phyloP scores from a whole-genome alignment of 2,888 invertebrate species.

The Mylabris sibirica region DNA sequence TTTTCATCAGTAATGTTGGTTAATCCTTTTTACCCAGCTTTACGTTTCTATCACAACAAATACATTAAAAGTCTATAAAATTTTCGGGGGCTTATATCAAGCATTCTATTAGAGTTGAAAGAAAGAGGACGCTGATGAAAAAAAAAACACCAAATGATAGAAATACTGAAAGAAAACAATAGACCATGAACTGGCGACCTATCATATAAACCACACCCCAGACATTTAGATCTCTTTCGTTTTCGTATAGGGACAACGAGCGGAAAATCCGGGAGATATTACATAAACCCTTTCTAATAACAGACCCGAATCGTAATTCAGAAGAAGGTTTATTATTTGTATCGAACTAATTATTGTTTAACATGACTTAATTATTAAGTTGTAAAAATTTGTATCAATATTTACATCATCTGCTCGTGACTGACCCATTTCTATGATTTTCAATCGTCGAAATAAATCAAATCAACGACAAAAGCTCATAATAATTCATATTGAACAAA shows the following conservation, averaged over 20 bases:
- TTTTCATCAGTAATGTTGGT: slow-evolving; percentile 22
- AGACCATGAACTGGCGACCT: slow-evolving; percentile 33
- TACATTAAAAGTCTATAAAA: neutral
- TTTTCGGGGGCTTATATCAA: neutral
- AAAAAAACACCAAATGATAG: neutral
- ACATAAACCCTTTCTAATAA: neutral
- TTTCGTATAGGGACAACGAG: neutral
- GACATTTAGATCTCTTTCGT: slow-evolving; percentile 4
- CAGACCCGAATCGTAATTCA: neutral
- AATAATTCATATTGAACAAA: no score
- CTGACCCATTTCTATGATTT: neutral
- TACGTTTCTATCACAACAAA: slow-evolving; percentile 11
- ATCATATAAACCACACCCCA: slow-evolving; percentile 28
- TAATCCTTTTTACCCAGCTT: slow-evolving; percentile 19
- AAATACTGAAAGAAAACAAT: slow-evolving; percentile 22
- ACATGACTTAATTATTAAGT: no score
- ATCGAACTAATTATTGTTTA: neutral
- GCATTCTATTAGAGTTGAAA: no score
- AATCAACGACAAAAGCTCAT: no score
- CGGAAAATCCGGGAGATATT: slow-evolving; percentile 4
- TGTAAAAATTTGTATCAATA: slow-evolving; percentile 22
- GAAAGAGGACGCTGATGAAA: neutral
- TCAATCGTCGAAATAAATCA: neutral
- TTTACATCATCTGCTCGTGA: neutral
- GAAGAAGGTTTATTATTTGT: no score